Base-by-base conservation (phyloP, 2,888 invertebrate species). In the Campoplex capitator region DNA sequence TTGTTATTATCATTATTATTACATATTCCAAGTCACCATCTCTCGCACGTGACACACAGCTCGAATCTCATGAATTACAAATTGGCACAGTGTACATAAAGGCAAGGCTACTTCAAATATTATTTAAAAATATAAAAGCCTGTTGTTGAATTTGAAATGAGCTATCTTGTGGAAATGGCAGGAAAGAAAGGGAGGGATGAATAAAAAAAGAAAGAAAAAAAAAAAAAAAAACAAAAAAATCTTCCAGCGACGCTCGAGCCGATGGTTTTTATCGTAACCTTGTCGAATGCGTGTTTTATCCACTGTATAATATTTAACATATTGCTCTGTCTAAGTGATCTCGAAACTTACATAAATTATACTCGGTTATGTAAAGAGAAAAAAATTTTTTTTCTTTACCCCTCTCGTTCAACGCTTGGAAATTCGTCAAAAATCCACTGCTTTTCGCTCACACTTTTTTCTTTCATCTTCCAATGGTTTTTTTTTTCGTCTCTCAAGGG, bases 101-200 rank as follows among this genome's bases (percentile, higher is more conserved):
- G 88, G 88, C 84, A 85, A 87, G 88, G 88, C 83, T 83, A 88
- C 86, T 83, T 88, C 81, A 88, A 89, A 88, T 88, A 89, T 89
- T 89, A 86, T 88, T 87, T 86, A 88, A 89, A 88, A 88, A 88
- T 88, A 86, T 86, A 88, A 80, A 87, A 82, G 86, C 78, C 81
- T 67, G 80, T 79, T 56, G 86, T 84, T 86, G 86, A 86, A 86
- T 83, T 86, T 73, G n/a, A 83, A 86, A 86, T 83, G 83, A 86
- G 86, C 62, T 65, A 83, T 81, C 77, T 73, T 73, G 74, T 77
- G 79, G 70, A 81, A 75, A 83, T 74, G 45, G 70, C 54, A 42
- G 62, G 8, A 45, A 68, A 75, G 65, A 70, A 73, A 48, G 45
- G 48, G 28, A 32, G 70, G 48, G 51, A 42, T 6, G 32, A 54